Conservation (phyloP, 1,140 invertebrate genomes). For the Ips nitidus region DNA sequence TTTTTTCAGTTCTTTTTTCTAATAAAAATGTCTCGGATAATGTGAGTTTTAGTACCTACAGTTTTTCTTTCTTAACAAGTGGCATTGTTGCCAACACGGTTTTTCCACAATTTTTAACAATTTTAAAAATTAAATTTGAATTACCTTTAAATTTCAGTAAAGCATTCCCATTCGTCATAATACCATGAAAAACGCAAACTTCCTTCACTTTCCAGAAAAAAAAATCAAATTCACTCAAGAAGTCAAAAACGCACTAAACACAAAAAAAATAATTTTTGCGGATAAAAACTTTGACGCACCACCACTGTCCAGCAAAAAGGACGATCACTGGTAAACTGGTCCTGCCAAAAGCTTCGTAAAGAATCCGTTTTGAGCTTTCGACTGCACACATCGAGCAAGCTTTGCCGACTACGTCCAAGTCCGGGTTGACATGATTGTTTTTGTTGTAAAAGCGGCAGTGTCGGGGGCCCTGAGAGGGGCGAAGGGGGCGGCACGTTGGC, state of each 20-base stretch:
- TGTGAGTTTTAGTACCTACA: no score
- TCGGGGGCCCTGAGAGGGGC: constrained; percentile 17
- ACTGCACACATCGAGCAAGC: constrained; percentile 8
- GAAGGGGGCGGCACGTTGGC: constrained; percentile 31
- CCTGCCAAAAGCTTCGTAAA: no score
- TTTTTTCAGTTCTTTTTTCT: no score
- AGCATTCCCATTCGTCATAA: constrained; percentile 39
- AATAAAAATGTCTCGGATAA: no score
- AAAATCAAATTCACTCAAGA: constrained; percentile 2
- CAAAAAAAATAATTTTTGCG: constrained; percentile 1
- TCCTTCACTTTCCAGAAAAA: constrained; percentile 25
- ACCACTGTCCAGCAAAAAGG: no score
- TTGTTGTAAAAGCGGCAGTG: constrained; percentile 37
- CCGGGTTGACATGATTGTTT: constrained; percentile 41
- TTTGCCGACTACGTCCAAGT: constrained; percentile 28
- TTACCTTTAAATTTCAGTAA: constrained; percentile 29
- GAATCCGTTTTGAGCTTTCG: background rate
- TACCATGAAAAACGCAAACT: constrained; percentile 25
- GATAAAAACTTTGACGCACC: background rate
- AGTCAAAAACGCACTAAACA: background rate
- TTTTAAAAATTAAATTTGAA: no score
- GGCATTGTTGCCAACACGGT: no score
- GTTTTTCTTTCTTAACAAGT: no score
- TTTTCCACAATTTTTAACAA: no score
- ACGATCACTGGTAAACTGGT: no score